Conservation (phyloP, 1,140 invertebrate species). For the Acyrthosiphon pisum region DNA sequence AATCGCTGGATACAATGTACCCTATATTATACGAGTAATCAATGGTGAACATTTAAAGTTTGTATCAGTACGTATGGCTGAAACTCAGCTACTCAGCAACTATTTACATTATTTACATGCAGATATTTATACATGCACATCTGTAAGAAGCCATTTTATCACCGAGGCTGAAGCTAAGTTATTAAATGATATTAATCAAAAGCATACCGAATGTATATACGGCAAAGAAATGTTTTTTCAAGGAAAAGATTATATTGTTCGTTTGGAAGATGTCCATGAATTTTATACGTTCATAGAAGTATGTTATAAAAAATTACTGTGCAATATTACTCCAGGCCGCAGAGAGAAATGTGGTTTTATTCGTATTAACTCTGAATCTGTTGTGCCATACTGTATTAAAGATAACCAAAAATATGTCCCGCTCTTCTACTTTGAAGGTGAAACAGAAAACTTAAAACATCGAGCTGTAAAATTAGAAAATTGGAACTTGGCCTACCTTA, state of each 20-base stretch:
- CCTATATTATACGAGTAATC: conserved; percentile 78
- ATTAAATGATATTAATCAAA: conserved; percentile 91
- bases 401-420: conserved; percentile 87
- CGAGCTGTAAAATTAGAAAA: conserved; percentile 84
- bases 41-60: conserved; percentile 79
- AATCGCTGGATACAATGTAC: conserved; percentile 80
- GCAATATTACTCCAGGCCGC: conserved; percentile 68
- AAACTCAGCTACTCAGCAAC: conserved; percentile 85
- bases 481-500: conserved; percentile 90
- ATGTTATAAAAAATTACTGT: conserved; percentile 82
- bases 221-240: conserved; percentile 87
- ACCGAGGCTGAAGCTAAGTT: conserved; percentile 88
- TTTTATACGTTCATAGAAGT: conserved; percentile 90
- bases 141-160: conserved; percentile 91
- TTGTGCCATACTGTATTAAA: conserved; percentile 89
- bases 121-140: conserved; percentile 85
- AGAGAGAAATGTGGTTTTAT: conserved; percentile 91
- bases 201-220: conserved; percentile 90
- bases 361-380: conserved; percentile 90
- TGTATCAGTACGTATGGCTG: conserved; percentile 89
- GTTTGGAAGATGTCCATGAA: conserved; percentile 83
- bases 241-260: conserved; percentile 84
- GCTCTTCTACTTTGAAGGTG: conserved; percentile 92
- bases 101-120: conserved; percentile 81
- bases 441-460: conserved; percentile 86